Percentiles rank a stretch among this genome's conserved stretches.
phyloP scores from a whole-genome alignment of 2,113 vertebrate genomes.

The Diadophis punctatus region DNA sequence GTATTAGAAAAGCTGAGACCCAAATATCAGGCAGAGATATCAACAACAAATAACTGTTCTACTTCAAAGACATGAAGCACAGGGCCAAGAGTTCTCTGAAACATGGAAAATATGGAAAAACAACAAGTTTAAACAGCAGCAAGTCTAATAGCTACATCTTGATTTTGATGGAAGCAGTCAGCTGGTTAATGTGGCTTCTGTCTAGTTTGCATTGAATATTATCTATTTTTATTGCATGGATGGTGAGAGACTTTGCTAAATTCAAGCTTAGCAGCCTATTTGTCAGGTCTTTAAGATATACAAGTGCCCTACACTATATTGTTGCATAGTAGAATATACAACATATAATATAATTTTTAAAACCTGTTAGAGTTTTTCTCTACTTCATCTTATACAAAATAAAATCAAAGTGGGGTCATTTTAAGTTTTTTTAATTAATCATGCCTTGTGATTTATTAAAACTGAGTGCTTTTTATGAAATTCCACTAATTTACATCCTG shows the following conservation, averaged over 20 bases:
- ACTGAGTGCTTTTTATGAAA: neutral
- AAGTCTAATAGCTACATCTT: neutral
- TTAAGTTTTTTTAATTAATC: neutral
- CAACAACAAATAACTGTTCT: neutral
- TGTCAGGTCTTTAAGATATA: neutral
- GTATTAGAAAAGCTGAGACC: neutral
- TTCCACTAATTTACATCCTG: neutral
- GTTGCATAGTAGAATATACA: neutral
- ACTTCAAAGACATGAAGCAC: neutral
- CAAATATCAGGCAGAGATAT: neutral
- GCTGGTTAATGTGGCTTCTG: neutral
- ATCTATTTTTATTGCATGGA: too few relatives aligned
- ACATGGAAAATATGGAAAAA: neutral
- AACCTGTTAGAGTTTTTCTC: neutral
- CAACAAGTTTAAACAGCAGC: neutral
- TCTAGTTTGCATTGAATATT: neutral
- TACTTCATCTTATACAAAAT: neutral
- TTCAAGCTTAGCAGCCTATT: neutral
- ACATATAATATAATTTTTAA: neutral
- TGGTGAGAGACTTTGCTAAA: neutral
- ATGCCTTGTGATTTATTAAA: neutral
- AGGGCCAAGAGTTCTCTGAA: neutral
- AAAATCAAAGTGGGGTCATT: neutral
- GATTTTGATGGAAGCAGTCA: neutral
- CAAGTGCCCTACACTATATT: neutral